These are phyloP conservation scores for Neodontobutis hainanensis DNA, from an alignment of 2,113 vertebrate genomes.

Conservation along the genomic window DNA sequence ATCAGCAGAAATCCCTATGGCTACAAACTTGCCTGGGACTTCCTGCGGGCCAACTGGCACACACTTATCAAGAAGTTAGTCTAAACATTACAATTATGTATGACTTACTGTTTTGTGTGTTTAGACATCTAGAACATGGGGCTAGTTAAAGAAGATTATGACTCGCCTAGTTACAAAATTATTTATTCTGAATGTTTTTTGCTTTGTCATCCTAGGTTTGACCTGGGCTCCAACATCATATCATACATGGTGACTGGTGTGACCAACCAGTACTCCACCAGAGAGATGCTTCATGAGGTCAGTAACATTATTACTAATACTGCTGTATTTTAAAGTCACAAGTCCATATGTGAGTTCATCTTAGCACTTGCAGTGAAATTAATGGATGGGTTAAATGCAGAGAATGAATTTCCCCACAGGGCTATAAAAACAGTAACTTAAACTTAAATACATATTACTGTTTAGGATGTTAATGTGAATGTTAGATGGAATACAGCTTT, in stretches of 20 bases:
- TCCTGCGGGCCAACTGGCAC: constrained; percentile 85
- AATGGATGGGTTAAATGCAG: too few relatives aligned
- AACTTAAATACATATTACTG: too few relatives aligned
- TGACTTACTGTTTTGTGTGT: neutral
- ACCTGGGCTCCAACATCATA: constrained; percentile 81
- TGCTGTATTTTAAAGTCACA: neutral
- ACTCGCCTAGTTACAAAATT: neutral
- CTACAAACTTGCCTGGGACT: constrained; percentile 84
- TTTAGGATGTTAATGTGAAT: too few relatives aligned
- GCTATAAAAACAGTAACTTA: too few relatives aligned
- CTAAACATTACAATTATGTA: neutral
- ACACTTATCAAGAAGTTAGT: constrained; percentile 87
- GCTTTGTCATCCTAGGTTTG: constrained; percentile 80
- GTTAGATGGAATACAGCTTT: too few relatives aligned
- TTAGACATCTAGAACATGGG: too few relatives aligned
- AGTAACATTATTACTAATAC: neutral
- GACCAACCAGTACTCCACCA: constrained; percentile 85
- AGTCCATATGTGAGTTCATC: neutral
- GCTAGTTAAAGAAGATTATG: neutral
- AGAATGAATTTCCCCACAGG: too few relatives aligned
- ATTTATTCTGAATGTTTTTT: constrained; percentile 3
- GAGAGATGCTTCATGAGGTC: constrained; percentile 83
- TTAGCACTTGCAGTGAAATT: too few relatives aligned
- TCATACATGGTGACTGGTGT: constrained; percentile 79
- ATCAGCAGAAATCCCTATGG: constrained; percentile 84